Base-by-base conservation (phyloP, 2,113 vertebrate species). In the Syngnathoides biaculeatus region DNA sequence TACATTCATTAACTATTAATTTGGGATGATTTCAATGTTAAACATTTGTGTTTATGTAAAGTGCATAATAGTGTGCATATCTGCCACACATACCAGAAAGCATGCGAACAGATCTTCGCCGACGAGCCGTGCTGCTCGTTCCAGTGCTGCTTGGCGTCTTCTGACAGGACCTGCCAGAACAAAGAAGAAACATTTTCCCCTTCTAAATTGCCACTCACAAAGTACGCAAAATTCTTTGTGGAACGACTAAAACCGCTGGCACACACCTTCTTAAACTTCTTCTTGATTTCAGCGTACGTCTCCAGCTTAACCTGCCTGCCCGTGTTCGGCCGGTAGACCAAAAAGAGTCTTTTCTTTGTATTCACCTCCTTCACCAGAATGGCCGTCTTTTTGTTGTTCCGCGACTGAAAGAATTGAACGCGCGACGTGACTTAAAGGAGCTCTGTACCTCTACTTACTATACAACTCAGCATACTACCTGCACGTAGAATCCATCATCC, bases 311-410 rank as follows among this genome's bases (percentile, higher is more conserved):
- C 92, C 75, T 99, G 97, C 62, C 95, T 93, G 73, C 97, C 97
- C 5, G 95, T 99, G 91, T 99, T 99, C 72, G 97, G 97, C 87
- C 97, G 92, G 88, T 96, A 93, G 26, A 99, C 93, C 86, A 98
- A 92, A 86, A 98, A 98, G 73, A 98, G 93, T 77, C 92, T 95
- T 94, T 98, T 98, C 86, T 97, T 98, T 66, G 91, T 88, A 80
- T 98, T 98, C 71, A 98, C 93, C 86, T 99, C 97, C 88, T 98
- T 98, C 19, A 96, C 92, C 78, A 99, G 86, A 64, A 99, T 94
- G 64, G 95, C 92, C 0, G 96, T 98, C 86, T 98, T 98, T 89
- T 96, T 99, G 87, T 97, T 98, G 86, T 99, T 99, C 76, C 97
- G 94, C 90, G 95, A 95, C 96, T 98, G 69, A 64, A 73, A 81